A percentile compares a stretch with the other conserved stretches of the same genome.
These are phyloP conservation scores for Virgularia gustaviana DNA, from an alignment of 92 coral and sea anemone genomes.

Conservation along the genomic window DNA sequence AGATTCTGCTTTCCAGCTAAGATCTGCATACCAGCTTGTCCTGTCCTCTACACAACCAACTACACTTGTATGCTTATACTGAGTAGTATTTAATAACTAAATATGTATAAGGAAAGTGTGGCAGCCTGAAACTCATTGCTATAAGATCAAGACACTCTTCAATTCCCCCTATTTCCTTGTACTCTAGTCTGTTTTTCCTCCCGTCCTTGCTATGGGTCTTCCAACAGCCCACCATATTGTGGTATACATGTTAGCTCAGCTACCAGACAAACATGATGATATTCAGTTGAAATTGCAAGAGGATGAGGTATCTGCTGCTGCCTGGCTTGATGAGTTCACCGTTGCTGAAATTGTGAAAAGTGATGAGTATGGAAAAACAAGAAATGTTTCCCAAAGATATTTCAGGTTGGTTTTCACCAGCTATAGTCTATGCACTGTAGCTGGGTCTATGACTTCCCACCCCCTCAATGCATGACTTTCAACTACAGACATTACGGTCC, in stretches of 20 bases:
- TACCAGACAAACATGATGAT: conserved; percentile 51
- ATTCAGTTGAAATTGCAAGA: conserved; percentile 57
- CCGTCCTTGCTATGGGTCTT: conserved; percentile 69
- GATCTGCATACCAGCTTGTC: neutral
- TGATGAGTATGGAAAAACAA: conserved; percentile 89
- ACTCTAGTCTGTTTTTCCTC: conserved; percentile 85
- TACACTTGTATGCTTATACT: no score
- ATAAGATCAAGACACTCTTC: neutral
- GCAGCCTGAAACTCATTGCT: no score
- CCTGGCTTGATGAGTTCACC: conserved; percentile 74
- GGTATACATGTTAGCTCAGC: conserved; percentile 73
- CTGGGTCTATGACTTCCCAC: no score
- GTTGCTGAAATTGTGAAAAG: conserved; percentile 61
- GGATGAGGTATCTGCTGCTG: conserved; percentile 71
- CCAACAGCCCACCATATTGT: conserved; percentile 89
- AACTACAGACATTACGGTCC: neutral
- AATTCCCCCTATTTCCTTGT: neutral
- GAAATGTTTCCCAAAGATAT: conserved; percentile 64
- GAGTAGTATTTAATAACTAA: no score
- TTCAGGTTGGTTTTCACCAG: conserved; percentile 51
- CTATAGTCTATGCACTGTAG: no score
- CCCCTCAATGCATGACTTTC: neutral
- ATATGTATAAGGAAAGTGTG: no score
- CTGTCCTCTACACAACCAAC: no score
- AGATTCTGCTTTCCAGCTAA: neutral